A percentile compares a stretch with the other conserved stretches of the same genome.
phyloP scores from a whole-genome alignment of 2,113 vertebrate genomes.

The Mobula hypostoma region DNA sequence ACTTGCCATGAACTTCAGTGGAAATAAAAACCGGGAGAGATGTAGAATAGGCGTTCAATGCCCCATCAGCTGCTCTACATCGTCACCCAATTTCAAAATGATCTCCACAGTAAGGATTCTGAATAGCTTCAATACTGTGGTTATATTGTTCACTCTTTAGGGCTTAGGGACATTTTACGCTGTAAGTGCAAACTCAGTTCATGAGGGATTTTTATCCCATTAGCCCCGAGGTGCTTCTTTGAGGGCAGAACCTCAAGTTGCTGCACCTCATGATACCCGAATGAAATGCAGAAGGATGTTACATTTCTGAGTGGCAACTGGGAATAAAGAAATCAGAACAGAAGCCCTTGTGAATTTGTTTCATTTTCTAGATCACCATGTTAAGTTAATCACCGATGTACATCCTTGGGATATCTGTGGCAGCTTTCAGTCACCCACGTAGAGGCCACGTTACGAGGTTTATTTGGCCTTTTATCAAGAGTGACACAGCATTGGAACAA shows the following conservation, averaged over 20 bases:
- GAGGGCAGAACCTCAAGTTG: background rate
- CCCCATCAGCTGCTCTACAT: background rate
- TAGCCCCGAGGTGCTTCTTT: background rate
- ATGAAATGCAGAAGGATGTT: background rate
- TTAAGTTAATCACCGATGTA: background rate
- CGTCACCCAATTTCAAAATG: background rate
- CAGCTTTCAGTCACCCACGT: background rate
- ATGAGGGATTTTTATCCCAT: background rate
- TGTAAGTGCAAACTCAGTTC: background rate
- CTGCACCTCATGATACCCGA: background rate
- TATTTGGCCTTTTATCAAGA: background rate
- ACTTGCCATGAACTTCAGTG: too few relatives aligned
- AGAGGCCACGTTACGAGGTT: background rate
- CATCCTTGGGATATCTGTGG: background rate
- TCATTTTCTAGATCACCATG: background rate
- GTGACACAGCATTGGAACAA: background rate
- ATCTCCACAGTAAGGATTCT: background rate
- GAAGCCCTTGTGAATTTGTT: background rate
- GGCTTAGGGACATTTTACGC: too few relatives aligned
- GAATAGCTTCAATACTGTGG: background rate
- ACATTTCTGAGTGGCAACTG: background rate
- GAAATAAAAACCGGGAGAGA: too few relatives aligned
- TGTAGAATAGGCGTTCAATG: background rate
- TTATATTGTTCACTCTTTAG: background rate
- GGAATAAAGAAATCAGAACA: background rate